These are phyloP conservation scores for Ammospiza maritima DNA, from an alignment of 2,797 vertebrate genomes.

Conservation along the genomic window DNA sequence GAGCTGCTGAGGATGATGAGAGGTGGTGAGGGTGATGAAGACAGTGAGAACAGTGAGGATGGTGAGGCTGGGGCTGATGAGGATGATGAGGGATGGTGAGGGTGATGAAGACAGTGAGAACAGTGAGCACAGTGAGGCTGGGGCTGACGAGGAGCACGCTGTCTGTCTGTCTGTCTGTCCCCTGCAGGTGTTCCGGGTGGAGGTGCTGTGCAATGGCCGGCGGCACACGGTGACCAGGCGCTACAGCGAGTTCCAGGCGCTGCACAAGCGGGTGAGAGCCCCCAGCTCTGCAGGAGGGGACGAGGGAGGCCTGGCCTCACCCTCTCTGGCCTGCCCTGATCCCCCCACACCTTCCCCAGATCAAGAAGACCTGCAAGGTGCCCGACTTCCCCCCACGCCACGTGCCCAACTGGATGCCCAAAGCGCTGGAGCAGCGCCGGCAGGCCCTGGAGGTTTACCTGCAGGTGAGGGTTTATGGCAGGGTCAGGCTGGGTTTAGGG, in stretches of 20 bases:
- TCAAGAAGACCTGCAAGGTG: conserved; percentile 89
- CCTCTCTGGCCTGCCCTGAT: background rate
- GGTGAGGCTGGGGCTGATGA: no score
- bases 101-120: no score
- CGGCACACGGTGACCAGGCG: conserved; percentile 87
- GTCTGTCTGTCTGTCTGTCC: background rate
- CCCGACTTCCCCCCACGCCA: conserved; percentile 90
- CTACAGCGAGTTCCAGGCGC: conserved; percentile 89
- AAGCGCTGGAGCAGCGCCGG: conserved; percentile 87
- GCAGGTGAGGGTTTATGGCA: conserved; percentile 35
- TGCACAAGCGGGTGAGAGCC: conserved; percentile 88
- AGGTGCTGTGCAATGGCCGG: conserved; percentile 89
- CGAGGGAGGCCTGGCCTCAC: fast-evolving
- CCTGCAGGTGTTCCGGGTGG: conserved; percentile 86
- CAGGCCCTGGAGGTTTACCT: conserved; percentile 92
- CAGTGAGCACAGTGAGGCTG: background rate
- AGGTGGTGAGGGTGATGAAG: background rate
- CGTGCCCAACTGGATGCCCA: conserved; percentile 86
- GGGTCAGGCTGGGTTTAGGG: fast-evolving
- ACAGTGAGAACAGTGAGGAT: fast-evolving
- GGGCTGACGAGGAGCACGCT: background rate
- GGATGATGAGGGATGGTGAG: background rate
- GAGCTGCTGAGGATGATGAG: no score
- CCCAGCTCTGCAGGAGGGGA: background rate
- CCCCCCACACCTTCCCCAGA: conserved; percentile 60